A percentile compares a stretch with the other conserved stretches of the same genome.
phyloP scores from a whole-genome alignment of 2,888 invertebrate genomes.

The Sminthurinus aureus region DNA sequence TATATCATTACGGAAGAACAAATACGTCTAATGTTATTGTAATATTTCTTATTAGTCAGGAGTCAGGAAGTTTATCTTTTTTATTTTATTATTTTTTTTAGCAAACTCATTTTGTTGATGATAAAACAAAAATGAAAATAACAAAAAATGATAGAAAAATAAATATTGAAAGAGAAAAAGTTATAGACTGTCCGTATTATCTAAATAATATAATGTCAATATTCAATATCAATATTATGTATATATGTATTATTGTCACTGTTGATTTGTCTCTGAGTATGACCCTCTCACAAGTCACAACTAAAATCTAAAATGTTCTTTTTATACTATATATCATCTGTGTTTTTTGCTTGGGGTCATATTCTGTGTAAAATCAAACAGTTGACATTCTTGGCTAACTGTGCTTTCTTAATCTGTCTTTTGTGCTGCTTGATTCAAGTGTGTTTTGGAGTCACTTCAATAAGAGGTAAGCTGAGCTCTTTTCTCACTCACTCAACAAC shows the following conservation, averaged over 20 bases:
- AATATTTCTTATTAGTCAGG: too few species aligned
- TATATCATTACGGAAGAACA: too few species aligned
- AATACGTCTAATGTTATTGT: too few species aligned
- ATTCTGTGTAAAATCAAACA: conserved; percentile 25
- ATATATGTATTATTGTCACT: background rate
- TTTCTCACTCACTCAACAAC: conserved; percentile 31
- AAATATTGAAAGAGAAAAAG: background rate
- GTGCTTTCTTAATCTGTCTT: conserved; percentile 60
- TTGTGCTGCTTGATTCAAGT: conserved; percentile 82
- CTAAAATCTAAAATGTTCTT: background rate
- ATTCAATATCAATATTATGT: background rate
- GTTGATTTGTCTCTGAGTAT: background rate
- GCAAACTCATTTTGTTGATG: too few species aligned
- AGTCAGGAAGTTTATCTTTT: too few species aligned
- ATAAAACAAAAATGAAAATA: too few species aligned
- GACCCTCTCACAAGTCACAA: conserved; percentile 9
- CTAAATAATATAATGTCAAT: background rate
- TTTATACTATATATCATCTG: background rate
- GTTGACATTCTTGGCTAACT: conserved; percentile 52
- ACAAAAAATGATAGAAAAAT: too few species aligned
- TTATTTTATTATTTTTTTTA: too few species aligned
- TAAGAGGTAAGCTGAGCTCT: conserved; percentile 82
- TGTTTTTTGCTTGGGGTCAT: conserved; percentile 24
- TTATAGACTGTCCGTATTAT: background rate
- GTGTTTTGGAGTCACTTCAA: conserved; percentile 99